These are phyloP conservation scores for Drosophila anomalata DNA, from an alignment of 2,888 invertebrate genomes.

Conservation along the genomic window DNA sequence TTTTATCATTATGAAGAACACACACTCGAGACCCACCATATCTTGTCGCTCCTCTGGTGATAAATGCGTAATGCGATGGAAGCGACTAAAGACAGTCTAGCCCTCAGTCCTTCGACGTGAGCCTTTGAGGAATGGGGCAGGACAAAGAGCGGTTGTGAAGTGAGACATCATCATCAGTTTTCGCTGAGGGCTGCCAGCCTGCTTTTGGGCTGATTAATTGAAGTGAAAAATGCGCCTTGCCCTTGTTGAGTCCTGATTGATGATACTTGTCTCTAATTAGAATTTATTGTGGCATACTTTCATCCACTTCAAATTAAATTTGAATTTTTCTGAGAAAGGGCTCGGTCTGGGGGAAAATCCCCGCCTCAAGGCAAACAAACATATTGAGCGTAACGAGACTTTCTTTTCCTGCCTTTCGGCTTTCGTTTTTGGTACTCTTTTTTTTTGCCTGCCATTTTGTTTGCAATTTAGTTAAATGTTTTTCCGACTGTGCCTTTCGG, in stretches of 20 bases:
- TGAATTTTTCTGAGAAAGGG: constrained; percentile 20
- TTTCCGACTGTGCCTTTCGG: constrained; percentile 41
- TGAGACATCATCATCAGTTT: constrained; percentile 54
- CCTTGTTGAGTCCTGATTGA: constrained; percentile 56
- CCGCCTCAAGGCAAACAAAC: constrained; percentile 21
- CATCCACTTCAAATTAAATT: constrained; percentile 42
- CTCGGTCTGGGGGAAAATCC: background rate
- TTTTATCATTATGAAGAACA: constrained; percentile 49
- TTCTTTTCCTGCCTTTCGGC: constrained; percentile 9
- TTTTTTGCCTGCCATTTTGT: constrained; percentile 26
- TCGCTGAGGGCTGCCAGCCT: constrained; percentile 10
- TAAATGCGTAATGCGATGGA: constrained; percentile 62
- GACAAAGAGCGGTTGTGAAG: constrained; percentile 32
- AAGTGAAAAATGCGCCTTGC: constrained; percentile 57
- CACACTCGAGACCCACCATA: constrained; percentile 17
- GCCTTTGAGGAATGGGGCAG: constrained; percentile 15
- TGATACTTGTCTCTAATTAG: constrained; percentile 68
- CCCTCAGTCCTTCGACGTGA: constrained; percentile 65
- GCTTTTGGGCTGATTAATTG: constrained; percentile 51
- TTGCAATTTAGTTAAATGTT: constrained; percentile 49
- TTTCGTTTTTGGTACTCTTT: background rate
- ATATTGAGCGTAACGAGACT: constrained; percentile 42
- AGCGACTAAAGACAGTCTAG: constrained; percentile 62
- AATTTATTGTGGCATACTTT: constrained; percentile 65
- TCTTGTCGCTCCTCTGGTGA: constrained; percentile 10